Base-by-base conservation (phyloP, 2,888 invertebrate species). In the Graphium colonna region DNA sequence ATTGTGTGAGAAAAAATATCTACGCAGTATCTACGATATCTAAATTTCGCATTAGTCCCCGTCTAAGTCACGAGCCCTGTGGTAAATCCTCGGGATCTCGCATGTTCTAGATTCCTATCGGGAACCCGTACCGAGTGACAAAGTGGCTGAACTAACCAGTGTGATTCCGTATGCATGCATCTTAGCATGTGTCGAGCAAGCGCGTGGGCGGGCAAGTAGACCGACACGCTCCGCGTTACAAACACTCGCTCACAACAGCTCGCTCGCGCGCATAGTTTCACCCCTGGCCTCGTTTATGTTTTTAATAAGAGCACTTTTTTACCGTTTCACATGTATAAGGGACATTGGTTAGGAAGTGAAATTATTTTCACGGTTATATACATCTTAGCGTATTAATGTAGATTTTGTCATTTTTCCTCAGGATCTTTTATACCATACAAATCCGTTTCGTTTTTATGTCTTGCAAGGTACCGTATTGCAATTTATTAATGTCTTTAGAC, bases 101-200 rank as follows among this genome's bases (percentile, higher is more conserved):
- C 46, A 36, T 50, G 13, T 33, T 44, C n/a, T 33, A 43, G 49
- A 55, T 50, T 9, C 26, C 13, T 50, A 55, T 55, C 49, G 18
- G 45, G 9, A 7, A 45, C 45, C 31, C 8, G 17, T 28, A 12
- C 36, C 49, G 31, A 18, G 43, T 63, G 57, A 64, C 59, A 60
- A 65, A 60, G 60, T 61, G 62, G 61, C 60, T 59, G 57, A 54
- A 47, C 55, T 50, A 57, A 53, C 56, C 64, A 52, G 52, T 58
- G 61, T 44, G 61, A 58, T 60, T 57, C 58, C 60, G 63, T 64
- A 62, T 66, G 64, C 62, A 64, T 69, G 69, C 68, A n/a, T 69
- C 68, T 61, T 60, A 21, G 45, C 47, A 28, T 55, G 52, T 46
- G 49, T 54, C 38, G 50, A 43, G 31, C 54, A 42, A 42, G 36